phyloP scores from a whole-genome alignment of 2,888 invertebrate species.

The Vannuccia rotundouncinata region DNA sequence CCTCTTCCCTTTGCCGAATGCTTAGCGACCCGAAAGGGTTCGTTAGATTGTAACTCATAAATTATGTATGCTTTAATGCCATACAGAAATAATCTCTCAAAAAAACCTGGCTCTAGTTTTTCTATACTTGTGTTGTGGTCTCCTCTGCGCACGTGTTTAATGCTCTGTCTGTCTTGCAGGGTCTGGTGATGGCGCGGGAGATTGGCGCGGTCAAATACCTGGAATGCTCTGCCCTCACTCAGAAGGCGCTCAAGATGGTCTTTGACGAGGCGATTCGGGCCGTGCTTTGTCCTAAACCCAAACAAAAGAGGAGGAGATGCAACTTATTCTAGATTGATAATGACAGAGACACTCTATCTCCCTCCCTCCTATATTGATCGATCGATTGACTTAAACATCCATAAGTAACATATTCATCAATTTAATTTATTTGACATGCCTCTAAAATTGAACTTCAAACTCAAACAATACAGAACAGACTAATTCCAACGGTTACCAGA shows the following conservation, averaged over 20 bases:
- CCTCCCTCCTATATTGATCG: no score
- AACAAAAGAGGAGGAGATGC: constrained; percentile 30
- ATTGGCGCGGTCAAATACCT: constrained; percentile 39
- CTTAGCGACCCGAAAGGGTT: no score
- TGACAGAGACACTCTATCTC: no score
- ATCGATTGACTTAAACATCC: no score
- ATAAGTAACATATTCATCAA: no score
- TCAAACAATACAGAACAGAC: no score
- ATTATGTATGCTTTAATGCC: background rate
- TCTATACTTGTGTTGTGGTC: background rate
- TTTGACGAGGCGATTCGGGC: constrained; percentile 40
- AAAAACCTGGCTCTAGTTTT: background rate
- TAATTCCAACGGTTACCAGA: no score
- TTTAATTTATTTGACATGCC: no score
- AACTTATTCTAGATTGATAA: background rate
- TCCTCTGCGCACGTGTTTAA: background rate
- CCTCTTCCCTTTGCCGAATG: no score
- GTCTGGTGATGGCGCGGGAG: constrained; percentile 38
- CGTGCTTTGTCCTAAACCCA: constrained; percentile 34
- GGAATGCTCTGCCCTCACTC: constrained; percentile 39
- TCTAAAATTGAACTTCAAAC: no score
- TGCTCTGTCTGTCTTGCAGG: constrained; percentile 33
- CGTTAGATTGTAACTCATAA: background rate
- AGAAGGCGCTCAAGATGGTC: constrained; percentile 38
- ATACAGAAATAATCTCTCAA: background rate